A percentile compares a stretch with the other conserved stretches of the same genome.
Conservation (phyloP, 2,797 vertebrate genomes). For the Amblyopsis hoosieri region DNA sequence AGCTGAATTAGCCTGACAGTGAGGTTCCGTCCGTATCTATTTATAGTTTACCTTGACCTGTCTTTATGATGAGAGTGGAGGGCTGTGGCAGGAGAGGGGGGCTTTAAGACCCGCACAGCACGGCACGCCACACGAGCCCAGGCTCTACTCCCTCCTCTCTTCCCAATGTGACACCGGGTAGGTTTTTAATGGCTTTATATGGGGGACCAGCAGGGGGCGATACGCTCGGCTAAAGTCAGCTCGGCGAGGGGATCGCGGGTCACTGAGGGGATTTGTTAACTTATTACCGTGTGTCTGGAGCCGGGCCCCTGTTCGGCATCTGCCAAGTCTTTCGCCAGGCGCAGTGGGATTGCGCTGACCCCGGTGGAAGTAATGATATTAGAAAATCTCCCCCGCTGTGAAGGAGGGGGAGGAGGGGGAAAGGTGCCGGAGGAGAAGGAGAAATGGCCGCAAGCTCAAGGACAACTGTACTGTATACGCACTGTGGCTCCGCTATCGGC, state of each 20-base stretch:
- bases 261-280: constrained; percentile 83
- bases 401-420: constrained; percentile 53
- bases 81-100: constrained; percentile 5
- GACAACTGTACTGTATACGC: constrained; percentile 47
- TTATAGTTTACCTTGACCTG: constrained; percentile 44
- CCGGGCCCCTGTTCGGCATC: constrained; percentile 81
- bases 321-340: constrained; percentile 77
- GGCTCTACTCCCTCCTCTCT: constrained; percentile 19
- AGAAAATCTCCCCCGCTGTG: constrained; percentile 78
- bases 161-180: constrained; percentile 70
- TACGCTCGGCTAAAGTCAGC: constrained; percentile 28
- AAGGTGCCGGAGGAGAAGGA: constrained; percentile 53
- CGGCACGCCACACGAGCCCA: constrained; percentile 46
- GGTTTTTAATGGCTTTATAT: constrained; percentile 77
- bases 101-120: constrained; percentile 43
- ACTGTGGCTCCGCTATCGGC: constrained; percentile 19
- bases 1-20: constrained; percentile 50
- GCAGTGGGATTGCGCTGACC: constrained; percentile 81
- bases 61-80: constrained; percentile 48
- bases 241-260: constrained; percentile 77
- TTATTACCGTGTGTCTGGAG: constrained; percentile 82
- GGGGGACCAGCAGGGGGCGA: constrained; percentile 68
- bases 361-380: constrained; percentile 85
- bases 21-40: constrained; percentile 46
- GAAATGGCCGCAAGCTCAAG: constrained; percentile 69